Percentiles rank a stretch among this genome's conserved stretches.
phyloP scores from a whole-genome alignment of 2,888 invertebrate genomes.

The Sarcophaga rosellei region DNA sequence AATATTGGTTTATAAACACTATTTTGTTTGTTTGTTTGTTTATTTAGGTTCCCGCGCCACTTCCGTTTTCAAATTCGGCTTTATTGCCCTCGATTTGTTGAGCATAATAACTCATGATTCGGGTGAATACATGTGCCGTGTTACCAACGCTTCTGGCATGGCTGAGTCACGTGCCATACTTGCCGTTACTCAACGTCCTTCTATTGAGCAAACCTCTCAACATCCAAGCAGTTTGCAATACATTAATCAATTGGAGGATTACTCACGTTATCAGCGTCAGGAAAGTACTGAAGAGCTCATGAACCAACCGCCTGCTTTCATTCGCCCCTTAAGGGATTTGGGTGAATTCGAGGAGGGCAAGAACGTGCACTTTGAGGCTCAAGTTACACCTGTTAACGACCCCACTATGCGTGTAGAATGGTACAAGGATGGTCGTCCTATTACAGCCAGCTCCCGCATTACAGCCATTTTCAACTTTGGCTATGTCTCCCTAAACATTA shows the following conservation, averaged over 20 bases:
- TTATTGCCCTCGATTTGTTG: constrained; percentile 95
- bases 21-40: not conserved
- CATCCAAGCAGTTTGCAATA: constrained; percentile 95
- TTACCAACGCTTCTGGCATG: constrained; percentile 92
- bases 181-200: constrained; percentile 89
- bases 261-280: constrained; percentile 91
- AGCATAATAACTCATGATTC: constrained; percentile 92
- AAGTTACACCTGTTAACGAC: constrained; percentile 95
- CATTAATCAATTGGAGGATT: constrained; percentile 95
- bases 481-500: constrained; percentile 98
- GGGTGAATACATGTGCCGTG: constrained; percentile 95
- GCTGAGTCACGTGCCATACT: constrained; percentile 92
- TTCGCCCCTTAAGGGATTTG: constrained; percentile 92
- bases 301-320: constrained; percentile 92
- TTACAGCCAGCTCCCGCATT: constrained; percentile 98
- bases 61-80: constrained; percentile 98
- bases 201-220: constrained; percentile 93
- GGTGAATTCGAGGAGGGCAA: constrained; percentile 94
- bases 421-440: constrained; percentile 96
- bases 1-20: not conserved
- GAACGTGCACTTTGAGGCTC: constrained; percentile 96
- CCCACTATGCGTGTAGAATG: constrained; percentile 97
- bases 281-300: constrained; percentile 91
- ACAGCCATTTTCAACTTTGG: constrained; percentile 99
- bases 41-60: constrained; percentile 94